Percentiles rank a stretch among this genome's conserved stretches.
These are phyloP conservation scores for Eonycteris spelaea DNA, from an alignment of 2,113 vertebrate species.

Conservation along the genomic window DNA sequence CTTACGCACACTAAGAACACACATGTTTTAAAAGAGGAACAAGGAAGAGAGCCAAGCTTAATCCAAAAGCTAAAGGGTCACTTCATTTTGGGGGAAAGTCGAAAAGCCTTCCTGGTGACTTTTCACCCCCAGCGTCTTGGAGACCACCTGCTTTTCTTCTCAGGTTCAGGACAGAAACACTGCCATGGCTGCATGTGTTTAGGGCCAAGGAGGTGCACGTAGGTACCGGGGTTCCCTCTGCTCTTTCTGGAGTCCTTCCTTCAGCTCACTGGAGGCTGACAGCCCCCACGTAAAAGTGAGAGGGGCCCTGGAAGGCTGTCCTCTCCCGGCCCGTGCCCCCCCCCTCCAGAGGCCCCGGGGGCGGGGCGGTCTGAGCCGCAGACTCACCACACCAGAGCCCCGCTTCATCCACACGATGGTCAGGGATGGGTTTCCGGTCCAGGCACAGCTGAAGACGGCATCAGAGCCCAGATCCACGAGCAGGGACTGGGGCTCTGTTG, in stretches of 20 bases:
- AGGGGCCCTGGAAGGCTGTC: background rate
- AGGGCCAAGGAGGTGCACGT: background rate
- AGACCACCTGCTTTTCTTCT: background rate
- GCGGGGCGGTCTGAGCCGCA: accelerated
- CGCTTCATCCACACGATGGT: conserved; percentile 99
- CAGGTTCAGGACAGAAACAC: accelerated
- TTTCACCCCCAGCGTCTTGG: accelerated
- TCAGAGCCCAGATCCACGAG: conserved; percentile 96
- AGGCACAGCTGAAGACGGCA: conserved; percentile 95
- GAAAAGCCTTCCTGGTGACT: background rate
- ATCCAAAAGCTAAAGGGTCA: too few species aligned
- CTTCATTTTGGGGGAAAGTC: background rate
- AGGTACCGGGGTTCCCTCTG: background rate
- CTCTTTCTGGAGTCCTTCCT: background rate
- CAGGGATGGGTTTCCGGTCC: conserved; percentile 97
- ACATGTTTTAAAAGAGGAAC: background rate
- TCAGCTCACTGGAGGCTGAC: background rate
- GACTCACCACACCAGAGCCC: conserved; percentile 96
- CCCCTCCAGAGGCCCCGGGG: accelerated
- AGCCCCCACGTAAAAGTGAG: background rate
- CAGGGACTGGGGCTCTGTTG: conserved; percentile 93
- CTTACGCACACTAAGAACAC: background rate
- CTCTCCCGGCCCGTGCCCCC: accelerated
- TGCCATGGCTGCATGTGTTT: background rate
- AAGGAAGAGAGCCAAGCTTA: background rate